phyloP scores from a whole-genome alignment of 2,888 invertebrate genomes.

The Alloscopus bannaensis region DNA sequence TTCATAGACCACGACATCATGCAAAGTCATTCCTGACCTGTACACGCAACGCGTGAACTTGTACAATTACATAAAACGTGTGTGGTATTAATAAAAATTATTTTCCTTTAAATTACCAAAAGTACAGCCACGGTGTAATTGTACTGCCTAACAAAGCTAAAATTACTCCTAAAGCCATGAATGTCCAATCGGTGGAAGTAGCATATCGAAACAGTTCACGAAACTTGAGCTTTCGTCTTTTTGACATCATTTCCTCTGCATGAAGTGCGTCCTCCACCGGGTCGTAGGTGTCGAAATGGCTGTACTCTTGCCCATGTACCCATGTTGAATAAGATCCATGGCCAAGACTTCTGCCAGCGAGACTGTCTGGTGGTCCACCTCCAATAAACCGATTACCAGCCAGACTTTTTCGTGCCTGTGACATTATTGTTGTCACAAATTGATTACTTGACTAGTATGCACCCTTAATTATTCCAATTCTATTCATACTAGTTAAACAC shows the following conservation, averaged over 20 bases:
- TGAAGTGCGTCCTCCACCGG: background rate
- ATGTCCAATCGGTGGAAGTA: slow-evolving; percentile 34
- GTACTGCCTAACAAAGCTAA: slow-evolving; percentile 35
- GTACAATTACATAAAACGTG: too few relatives aligned
- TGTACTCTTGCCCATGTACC: slow-evolving; percentile 27
- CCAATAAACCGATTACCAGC: too few relatives aligned
- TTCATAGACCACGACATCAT: slow-evolving; percentile 26
- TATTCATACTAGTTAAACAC: too few relatives aligned
- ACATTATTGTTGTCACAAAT: too few relatives aligned
- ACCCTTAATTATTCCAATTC: too few relatives aligned
- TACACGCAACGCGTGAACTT: background rate
- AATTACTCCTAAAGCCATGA: slow-evolving; percentile 49
- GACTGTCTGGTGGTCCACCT: background rate
- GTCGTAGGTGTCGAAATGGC: slow-evolving; percentile 21
- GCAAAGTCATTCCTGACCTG: slow-evolving; percentile 19
- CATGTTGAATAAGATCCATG: too few relatives aligned
- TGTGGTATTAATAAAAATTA: too few relatives aligned
- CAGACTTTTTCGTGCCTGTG: too few relatives aligned
- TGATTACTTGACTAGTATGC: too few relatives aligned
- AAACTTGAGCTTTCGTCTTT: slow-evolving; percentile 1
- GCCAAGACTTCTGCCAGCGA: too few relatives aligned
- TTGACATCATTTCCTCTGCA: background rate
- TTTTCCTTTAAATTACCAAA: background rate
- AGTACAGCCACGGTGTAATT: slow-evolving; percentile 19
- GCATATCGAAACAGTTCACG: slow-evolving; percentile 59